Percentiles rank a stretch among this genome's conserved stretches.
These are phyloP conservation scores for Aptenodytes forsteri DNA, from an alignment of 2,113 vertebrate genomes.

Conservation along the genomic window DNA sequence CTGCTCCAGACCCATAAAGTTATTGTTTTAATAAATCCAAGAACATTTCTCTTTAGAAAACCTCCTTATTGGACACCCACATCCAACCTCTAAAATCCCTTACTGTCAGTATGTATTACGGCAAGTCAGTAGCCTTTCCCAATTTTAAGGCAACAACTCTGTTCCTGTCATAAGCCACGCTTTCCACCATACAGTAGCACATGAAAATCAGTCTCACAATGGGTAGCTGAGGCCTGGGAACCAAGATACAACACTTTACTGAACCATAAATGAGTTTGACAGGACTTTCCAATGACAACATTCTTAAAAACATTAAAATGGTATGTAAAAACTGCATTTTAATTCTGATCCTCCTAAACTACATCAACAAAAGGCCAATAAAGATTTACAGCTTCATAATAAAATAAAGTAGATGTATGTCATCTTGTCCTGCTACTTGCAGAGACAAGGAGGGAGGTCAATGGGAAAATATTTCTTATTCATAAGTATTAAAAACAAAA, in stretches of 20 bases:
- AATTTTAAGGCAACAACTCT: background rate
- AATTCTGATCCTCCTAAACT: background rate
- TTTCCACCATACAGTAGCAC: background rate
- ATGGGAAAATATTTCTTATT: background rate
- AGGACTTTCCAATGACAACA: background rate
- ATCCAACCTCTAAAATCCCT: background rate
- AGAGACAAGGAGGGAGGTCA: background rate
- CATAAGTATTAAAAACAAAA: background rate
- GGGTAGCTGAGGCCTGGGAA: background rate
- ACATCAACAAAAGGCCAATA: background rate
- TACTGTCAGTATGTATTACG: background rate
- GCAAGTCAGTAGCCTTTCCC: background rate
- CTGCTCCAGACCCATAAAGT: background rate
- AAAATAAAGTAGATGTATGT: background rate
- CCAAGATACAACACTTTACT: background rate
- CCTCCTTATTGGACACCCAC: background rate
- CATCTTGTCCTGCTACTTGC: background rate
- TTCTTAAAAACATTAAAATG: background rate
- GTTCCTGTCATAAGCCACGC: background rate
- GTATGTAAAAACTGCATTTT: background rate
- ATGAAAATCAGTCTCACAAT: background rate
- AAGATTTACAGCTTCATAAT: background rate
- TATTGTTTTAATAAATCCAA: conserved; percentile 2
- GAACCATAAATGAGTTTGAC: background rate
- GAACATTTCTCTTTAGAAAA: background rate